These are phyloP conservation scores for Eurytoma californica DNA, from an alignment of 2,888 invertebrate species.

Conservation along the genomic window DNA sequence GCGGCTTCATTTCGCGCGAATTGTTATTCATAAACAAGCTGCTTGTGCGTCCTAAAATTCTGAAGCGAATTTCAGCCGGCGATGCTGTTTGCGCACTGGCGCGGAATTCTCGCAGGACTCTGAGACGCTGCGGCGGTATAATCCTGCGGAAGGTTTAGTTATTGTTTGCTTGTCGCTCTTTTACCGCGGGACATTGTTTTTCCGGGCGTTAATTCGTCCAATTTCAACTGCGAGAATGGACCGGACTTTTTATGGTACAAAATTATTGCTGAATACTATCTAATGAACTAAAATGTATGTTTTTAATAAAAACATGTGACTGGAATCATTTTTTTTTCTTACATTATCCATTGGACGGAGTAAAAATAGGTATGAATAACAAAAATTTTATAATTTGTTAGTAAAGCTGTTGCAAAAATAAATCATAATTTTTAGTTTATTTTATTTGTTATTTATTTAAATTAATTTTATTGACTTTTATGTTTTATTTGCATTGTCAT, in stretches of 20 bases:
- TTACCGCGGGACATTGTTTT: conserved; percentile 20
- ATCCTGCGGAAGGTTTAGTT: not conserved
- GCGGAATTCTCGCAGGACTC: conserved; percentile 31
- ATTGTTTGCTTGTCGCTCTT: not conserved
- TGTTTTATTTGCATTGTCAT: too few species aligned
- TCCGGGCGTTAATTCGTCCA: conserved; percentile 20
- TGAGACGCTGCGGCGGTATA: not conserved
- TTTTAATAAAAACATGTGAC: too few species aligned
- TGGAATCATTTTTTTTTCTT: too few species aligned
- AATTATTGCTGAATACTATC: not conserved
- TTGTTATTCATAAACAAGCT: conserved; percentile 51
- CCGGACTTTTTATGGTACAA: not conserved
- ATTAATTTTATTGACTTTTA: too few species aligned
- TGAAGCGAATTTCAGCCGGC: not conserved
- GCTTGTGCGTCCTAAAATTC: not conserved
- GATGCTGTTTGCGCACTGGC: conserved; percentile 5
- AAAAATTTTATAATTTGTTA: not conserved
- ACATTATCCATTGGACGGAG: too few species aligned
- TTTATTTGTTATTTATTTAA: too few species aligned
- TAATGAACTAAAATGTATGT: too few species aligned
- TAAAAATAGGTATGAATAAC: too few species aligned
- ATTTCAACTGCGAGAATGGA: not conserved
- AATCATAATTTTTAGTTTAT: too few species aligned
- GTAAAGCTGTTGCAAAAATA: not conserved
- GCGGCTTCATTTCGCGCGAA: conserved; percentile 20